phyloP scores from a whole-genome alignment of 2,888 invertebrate genomes.

The Punctoribates punctum region DNA sequence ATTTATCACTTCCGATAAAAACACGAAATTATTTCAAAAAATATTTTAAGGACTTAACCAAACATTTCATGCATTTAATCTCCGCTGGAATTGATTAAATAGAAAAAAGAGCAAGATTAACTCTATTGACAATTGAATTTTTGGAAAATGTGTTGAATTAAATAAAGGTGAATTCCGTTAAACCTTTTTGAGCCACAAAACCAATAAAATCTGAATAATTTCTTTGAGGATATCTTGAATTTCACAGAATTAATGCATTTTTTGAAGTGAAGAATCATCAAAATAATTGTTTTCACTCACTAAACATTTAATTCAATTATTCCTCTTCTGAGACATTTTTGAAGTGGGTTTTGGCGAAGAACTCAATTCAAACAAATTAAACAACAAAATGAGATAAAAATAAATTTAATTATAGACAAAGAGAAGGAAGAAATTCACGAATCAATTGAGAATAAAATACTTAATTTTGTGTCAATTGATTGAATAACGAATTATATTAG shows the following conservation, averaged over 20 bases:
- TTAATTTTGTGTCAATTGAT: neutral
- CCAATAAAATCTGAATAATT: too few species aligned
- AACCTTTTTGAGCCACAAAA: too few species aligned
- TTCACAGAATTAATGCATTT: neutral
- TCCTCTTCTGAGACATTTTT: neutral
- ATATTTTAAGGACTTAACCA: neutral
- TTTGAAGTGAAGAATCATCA: neutral
- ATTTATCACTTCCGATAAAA: conserved; percentile 25
- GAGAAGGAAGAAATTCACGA: neutral
- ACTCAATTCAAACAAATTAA: conserved; percentile 24
- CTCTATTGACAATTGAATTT: too few species aligned
- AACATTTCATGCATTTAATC: too few species aligned
- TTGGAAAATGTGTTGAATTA: neutral
- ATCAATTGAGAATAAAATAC: neutral
- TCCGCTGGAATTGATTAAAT: too few species aligned
- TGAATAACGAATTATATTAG: neutral
- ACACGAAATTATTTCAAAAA: neutral
- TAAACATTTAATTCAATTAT: conserved; percentile 1
- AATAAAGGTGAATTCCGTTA: too few species aligned
- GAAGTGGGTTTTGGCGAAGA: neutral
- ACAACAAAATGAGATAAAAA: conserved; percentile 9
- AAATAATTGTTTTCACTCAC: conserved; percentile 5
- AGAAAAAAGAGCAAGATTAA: too few species aligned
- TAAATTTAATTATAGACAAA: neutral
- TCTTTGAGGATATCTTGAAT: too few species aligned